A percentile compares a stretch with the other conserved stretches of the same genome.
These are phyloP conservation scores for Atethmia centrago DNA, from an alignment of 2,888 invertebrate genomes.

Conservation along the genomic window DNA sequence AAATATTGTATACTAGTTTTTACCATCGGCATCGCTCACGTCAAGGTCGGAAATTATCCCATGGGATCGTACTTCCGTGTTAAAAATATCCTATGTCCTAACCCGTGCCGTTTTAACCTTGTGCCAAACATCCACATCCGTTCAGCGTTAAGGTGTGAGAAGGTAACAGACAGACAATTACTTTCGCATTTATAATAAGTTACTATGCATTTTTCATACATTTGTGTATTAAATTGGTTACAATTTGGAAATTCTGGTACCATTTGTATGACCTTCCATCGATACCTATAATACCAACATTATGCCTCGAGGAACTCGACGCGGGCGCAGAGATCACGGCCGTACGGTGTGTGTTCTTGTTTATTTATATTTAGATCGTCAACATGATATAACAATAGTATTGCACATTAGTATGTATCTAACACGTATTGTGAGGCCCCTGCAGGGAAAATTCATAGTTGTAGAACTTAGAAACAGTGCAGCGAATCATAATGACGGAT, in stretches of 20 bases:
- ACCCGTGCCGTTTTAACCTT: too few species aligned
- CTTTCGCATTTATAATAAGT: too few species aligned
- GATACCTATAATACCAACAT: constrained; percentile 23
- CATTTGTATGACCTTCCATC: constrained; percentile 17
- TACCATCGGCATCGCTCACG: too few species aligned
- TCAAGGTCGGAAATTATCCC: too few species aligned
- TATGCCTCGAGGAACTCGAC: constrained; percentile 26
- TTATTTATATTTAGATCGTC: constrained; percentile 64
- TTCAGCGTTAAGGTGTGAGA: too few species aligned
- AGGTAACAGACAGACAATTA: too few species aligned
- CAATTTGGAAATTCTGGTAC: neutral
- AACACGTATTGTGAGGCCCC: constrained; percentile 31
- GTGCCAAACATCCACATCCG: too few species aligned
- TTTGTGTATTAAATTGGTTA: too few species aligned
- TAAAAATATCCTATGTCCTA: too few species aligned
- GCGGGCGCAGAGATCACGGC: constrained; percentile 52
- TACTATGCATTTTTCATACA: too few species aligned
- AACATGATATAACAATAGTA: constrained; percentile 51
- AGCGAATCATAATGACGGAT: neutral
- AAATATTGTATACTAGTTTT: neutral
- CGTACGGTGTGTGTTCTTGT: constrained; percentile 53
- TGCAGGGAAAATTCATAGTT: constrained; percentile 21
- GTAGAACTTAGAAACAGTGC: constrained; percentile 7
- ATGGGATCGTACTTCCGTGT: too few species aligned
- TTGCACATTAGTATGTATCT: constrained; percentile 53